Conservation (phyloP, 2,113 vertebrate genomes). For the Bathybates hornii region DNA sequence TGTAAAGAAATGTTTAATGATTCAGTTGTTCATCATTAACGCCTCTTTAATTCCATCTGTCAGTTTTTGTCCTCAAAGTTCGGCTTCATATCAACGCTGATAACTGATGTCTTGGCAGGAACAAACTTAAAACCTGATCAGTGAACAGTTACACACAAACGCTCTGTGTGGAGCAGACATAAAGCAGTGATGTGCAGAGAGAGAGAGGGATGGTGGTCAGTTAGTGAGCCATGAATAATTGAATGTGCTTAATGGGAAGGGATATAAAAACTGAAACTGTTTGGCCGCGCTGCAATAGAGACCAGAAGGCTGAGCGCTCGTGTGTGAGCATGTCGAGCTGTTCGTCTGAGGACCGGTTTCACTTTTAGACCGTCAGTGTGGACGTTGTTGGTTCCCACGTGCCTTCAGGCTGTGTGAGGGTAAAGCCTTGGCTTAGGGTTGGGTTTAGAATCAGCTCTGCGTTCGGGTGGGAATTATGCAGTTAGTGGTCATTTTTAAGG, state of each 20-base stretch:
- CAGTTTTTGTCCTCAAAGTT: not conserved
- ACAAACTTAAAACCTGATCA: not conserved
- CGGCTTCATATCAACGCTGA: not conserved
- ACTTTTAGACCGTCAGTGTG: not conserved
- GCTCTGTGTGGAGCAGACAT: not conserved
- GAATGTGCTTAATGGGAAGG: slow-evolving; percentile 32
- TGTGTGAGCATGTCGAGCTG: not conserved
- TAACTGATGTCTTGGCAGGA: not conserved
- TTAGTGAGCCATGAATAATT: slow-evolving; percentile 49
- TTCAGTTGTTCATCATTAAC: not conserved
- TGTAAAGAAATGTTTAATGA: not conserved
- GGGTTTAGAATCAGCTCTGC: not conserved
- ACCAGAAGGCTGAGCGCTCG: not conserved
- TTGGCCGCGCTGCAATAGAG: slow-evolving; percentile 9
- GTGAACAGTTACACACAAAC: not conserved
- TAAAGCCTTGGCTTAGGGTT: not conserved
- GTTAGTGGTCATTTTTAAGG: not conserved
- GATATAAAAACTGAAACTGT: slow-evolving; percentile 31
- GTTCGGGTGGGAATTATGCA: not conserved
- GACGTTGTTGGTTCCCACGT: not conserved
- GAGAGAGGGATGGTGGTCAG: slow-evolving; percentile 25
- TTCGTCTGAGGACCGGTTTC: not conserved
- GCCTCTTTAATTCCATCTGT: not conserved
- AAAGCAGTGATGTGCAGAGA: not conserved
- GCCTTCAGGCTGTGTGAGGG: not conserved